These are phyloP conservation scores for Chrysotoxum bicinctum DNA, from an alignment of 2,888 invertebrate species.

Conservation along the genomic window DNA sequence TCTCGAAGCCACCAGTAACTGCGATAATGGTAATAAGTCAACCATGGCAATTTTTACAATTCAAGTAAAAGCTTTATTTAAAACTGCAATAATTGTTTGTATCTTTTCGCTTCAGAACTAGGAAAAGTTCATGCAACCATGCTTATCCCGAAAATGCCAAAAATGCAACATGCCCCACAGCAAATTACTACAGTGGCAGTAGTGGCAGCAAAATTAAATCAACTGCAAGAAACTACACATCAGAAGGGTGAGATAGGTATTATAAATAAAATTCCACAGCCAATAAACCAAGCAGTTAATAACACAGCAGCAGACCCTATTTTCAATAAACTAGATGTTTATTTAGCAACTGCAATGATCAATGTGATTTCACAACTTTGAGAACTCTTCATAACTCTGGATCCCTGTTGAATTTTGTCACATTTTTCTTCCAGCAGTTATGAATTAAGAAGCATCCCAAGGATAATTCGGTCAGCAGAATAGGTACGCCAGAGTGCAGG, in stretches of 20 bases:
- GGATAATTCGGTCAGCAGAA: background rate
- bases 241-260: background rate
- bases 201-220: background rate
- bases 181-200: background rate
- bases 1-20: background rate
- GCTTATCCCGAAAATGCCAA: constrained; percentile 11
- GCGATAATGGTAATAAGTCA: background rate
- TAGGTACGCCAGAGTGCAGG: background rate
- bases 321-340: background rate
- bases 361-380: constrained; percentile 5
- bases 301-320: background rate
- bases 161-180: constrained; percentile 27
- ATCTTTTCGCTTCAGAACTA: background rate
- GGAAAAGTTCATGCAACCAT: constrained; percentile 22
- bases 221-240: background rate
- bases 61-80: constrained; percentile 11
- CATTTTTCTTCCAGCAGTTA: background rate
- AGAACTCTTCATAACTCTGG: background rate
- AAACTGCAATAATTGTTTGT: background rate
- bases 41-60: constrained; percentile 13
- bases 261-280: background rate
- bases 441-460: background rate
- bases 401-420: background rate
- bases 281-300: background rate
- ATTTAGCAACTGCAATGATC: constrained; percentile 23